phyloP scores from a whole-genome alignment of 2,888 invertebrate species.

The Leptothorax acervorum region DNA sequence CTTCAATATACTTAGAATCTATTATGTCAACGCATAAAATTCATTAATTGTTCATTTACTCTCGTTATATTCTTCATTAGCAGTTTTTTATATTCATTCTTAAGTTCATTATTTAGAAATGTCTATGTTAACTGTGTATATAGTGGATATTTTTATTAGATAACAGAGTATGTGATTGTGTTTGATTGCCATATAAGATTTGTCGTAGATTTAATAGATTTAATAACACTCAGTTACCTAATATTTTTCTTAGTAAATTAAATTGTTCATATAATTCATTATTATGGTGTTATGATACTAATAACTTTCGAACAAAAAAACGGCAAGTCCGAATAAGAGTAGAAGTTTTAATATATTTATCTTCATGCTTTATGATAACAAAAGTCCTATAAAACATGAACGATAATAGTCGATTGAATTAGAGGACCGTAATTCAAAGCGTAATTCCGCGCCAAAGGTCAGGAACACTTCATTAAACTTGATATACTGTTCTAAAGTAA shows the following conservation, averaged over 20 bases:
- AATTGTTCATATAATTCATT: background rate
- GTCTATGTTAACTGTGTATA: background rate
- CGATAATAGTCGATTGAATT: background rate
- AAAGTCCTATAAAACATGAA: background rate
- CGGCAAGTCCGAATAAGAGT: background rate
- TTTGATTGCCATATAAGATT: background rate
- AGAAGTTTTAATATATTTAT: background rate
- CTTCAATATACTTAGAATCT: background rate
- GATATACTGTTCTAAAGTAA: background rate
- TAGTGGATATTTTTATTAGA: background rate
- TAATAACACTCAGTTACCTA: background rate
- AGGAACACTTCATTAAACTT: background rate
- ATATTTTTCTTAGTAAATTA: background rate
- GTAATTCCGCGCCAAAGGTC: background rate
- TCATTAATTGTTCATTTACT: background rate
- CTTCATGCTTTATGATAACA: background rate
- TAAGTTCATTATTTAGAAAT: background rate
- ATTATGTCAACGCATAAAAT: background rate
- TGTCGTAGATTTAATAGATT: background rate
- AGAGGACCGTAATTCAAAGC: background rate
- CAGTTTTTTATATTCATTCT: background rate
- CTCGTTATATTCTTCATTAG: background rate
- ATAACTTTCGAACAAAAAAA: background rate
- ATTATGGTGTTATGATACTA: background rate
- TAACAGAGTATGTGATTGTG: background rate